Evolutionary conservation across 1,140 invertebrate genomes (phyloP), one percentile per base, ranked within the genome.

Genomic region (Zaprionus camerounensis): DNA sequence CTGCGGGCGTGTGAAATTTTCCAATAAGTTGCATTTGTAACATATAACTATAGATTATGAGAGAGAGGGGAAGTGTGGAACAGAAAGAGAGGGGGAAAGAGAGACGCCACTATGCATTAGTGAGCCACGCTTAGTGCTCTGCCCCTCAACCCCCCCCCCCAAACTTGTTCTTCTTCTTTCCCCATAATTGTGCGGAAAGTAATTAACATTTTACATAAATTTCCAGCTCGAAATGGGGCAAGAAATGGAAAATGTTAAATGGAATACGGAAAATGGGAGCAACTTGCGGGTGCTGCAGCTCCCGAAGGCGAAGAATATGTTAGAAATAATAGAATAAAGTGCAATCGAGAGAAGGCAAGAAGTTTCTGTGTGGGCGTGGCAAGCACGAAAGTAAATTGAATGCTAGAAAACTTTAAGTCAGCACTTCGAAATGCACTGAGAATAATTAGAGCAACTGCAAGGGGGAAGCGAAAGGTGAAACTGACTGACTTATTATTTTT

Each of bases 1-100:
- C 76, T 84, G 84, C 84, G 74, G 74, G 84, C 85, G 85, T 88
- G 84, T 90, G 85, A 87, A 88, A 84, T 74, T 81, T 90, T 72
- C 75, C 85, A 79, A 90, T 88, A 78, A 81, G 65, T 80, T 90
- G 85, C 85, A 84, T 61, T 87, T 68, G 38, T 71, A 56, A 71
- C 22, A 68, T 58, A 58, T 58, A 41, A 46, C n/a, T 49, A 53
- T 13, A 55, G 34, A 68, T 57, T 76, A 71, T 61, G 46, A 20
- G 26, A 6, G 26, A 1, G 7, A 13, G 22, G 5, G 5, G 4
- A 26, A 6, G 7, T 7, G 38, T 22, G 13, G 1, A 17, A 28
- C 2, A 22, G 13, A 34, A 7, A 55, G 34, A 12, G 15, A 38
- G 24, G 9, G 44, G 15, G 44, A 11, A 24, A 57, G 64, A 17